Conservation (phyloP, 2,888 invertebrate species). For the Sphaeridia pumilis region DNA sequence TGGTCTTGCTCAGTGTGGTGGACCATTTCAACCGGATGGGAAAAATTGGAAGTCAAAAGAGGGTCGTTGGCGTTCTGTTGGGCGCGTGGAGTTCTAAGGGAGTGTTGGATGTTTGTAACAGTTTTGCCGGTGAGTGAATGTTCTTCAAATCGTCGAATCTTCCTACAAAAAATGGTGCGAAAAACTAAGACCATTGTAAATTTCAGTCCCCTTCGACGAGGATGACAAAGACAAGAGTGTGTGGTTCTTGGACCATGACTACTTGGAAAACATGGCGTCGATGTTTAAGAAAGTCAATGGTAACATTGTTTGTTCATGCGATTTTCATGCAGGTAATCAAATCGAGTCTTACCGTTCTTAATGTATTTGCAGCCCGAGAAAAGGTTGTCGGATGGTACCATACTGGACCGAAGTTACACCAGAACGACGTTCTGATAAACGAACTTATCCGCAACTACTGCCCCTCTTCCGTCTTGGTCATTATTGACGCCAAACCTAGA, state of each 20-base stretch:
- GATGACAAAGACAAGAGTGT: conserved; percentile 98
- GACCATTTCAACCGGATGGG: conserved; percentile 99
- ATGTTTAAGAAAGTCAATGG: conserved; percentile 99
- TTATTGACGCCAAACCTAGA: conserved; percentile 97
- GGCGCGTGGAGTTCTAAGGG: conserved; percentile 94
- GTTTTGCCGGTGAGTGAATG: conserved; percentile 90
- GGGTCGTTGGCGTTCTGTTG: conserved; percentile 93
- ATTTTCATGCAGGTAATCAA: too few relatives aligned
- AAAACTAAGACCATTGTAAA: too few relatives aligned
- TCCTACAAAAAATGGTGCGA: too few relatives aligned
- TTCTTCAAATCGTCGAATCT: too few relatives aligned
- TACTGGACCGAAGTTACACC: conserved; percentile 96
- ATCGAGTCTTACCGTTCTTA: too few relatives aligned
- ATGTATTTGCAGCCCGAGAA: conserved; percentile 67
- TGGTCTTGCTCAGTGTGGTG: conserved; percentile 95
- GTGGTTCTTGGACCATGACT: conserved; percentile 99
- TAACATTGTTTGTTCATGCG: too few relatives aligned
- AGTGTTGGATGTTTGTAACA: conserved; percentile 94
- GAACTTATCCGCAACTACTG: conserved; percentile 91
- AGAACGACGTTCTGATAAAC: conserved; percentile 97
- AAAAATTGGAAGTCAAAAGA: conserved; percentile 94
- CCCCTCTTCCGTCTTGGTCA: conserved; percentile 94
- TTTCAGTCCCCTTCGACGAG: conserved; percentile 99
- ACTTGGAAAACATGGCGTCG: conserved; percentile 96
- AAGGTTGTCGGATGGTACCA: conserved; percentile 99